Conservation (phyloP, 1,140 invertebrate species). For the Drosophila jambulina region DNA sequence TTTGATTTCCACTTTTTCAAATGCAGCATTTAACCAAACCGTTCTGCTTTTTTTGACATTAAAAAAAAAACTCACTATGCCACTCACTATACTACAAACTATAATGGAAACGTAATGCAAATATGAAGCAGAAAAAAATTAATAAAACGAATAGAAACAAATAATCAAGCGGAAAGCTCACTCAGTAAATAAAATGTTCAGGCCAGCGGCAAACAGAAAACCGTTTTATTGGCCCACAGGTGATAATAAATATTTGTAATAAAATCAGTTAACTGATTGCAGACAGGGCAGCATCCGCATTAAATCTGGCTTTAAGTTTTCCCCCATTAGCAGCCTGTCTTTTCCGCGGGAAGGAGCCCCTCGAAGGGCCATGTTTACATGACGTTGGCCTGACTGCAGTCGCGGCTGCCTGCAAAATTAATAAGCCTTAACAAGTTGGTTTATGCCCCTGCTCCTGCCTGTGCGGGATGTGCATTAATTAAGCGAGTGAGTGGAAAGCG, state of each 20-base stretch:
- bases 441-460: constrained; percentile 21
- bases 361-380: constrained; percentile 35
- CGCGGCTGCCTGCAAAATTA: constrained; percentile 49
- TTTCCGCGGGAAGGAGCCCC: constrained; percentile 8
- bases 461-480: constrained; percentile 36
- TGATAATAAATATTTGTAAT: constrained; percentile 45
- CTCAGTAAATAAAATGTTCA: constrained; percentile 29
- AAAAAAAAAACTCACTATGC: constrained; percentile 1
- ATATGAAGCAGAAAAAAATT: neutral
- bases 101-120: constrained; percentile 41
- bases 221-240: constrained; percentile 31
- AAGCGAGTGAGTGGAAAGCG: constrained; percentile 6
- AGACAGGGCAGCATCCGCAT: constrained; percentile 10
- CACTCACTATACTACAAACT: neutral
- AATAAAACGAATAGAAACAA: constrained; percentile 26
- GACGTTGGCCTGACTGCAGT: constrained; percentile 31
- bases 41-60: neutral
- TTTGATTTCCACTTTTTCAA: neutral
- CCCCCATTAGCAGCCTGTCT: constrained; percentile 2
- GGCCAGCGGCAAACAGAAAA: constrained; percentile 15
- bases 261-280: constrained; percentile 22
- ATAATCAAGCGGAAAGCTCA: constrained; percentile 19
- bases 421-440: constrained; percentile 51
- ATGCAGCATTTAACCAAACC: neutral
- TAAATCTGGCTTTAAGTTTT: constrained; percentile 20